These are phyloP conservation scores for Cebidichthys violaceus DNA, from an alignment of 2,113 vertebrate species.

Conservation along the genomic window DNA sequence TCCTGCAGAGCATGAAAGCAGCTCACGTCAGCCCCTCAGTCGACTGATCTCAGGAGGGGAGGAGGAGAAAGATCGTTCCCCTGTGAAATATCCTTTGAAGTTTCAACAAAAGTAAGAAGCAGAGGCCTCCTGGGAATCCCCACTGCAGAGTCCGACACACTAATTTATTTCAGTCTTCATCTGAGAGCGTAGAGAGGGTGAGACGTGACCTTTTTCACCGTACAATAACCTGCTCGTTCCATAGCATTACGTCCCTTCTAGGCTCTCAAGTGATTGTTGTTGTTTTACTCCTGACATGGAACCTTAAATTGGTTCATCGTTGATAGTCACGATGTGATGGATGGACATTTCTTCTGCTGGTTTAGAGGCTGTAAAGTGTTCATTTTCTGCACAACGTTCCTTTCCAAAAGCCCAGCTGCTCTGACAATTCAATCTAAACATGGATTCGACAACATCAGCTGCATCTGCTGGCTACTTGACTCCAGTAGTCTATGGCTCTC, in stretches of 20 bases:
- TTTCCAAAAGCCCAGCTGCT: constrained; percentile 66
- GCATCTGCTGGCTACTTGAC: constrained; percentile 56
- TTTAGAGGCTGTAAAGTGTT: constrained; percentile 2
- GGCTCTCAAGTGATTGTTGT: constrained; percentile 6
- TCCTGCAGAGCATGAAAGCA: constrained; percentile 26
- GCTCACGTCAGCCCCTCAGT: neutral
- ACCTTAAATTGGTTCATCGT: constrained; percentile 6
- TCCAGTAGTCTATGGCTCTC: constrained; percentile 36
- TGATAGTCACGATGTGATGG: neutral
- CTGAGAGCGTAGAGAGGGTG: constrained; percentile 15
- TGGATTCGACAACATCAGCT: constrained; percentile 55
- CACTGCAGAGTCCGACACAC: constrained; percentile 5
- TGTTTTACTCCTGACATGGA: constrained; percentile 15
- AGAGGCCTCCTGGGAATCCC: constrained; percentile 38
- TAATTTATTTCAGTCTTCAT: constrained; percentile 13
- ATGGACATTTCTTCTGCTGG: neutral
- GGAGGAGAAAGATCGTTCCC: constrained; percentile 35
- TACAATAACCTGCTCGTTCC: constrained; percentile 16
- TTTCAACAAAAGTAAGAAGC: constrained; percentile 56
- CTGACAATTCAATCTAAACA: constrained; percentile 57
- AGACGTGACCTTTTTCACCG: neutral
- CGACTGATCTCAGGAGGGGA: constrained; percentile 41
- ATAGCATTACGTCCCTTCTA: constrained; percentile 1
- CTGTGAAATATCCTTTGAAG: constrained; percentile 64
- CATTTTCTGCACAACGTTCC: constrained; percentile 9